Base-by-base conservation (phyloP, 1,140 invertebrate genomes). In the Achroia grisella region DNA sequence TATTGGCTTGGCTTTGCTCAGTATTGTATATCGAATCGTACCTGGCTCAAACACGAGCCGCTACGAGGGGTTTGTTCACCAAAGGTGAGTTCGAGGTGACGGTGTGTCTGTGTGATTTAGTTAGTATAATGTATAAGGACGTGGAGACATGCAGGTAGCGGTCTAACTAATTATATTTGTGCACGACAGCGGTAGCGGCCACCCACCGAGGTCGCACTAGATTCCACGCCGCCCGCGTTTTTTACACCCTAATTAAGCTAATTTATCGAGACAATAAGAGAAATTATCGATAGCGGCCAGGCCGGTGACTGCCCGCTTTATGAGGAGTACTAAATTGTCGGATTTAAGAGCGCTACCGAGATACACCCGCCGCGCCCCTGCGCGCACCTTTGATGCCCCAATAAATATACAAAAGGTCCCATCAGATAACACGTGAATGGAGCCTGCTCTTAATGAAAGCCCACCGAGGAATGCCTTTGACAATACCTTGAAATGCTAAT, bases 241-340 rank as follows among this genome's bases (percentile, higher is more conserved):
- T 81, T 75, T 75, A 74, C 72, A 69, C 78, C 72, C 78, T 80
- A 80, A 82, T 82, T 82, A 82, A 82, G 69, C 67, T 82, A 80
- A 82, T 82, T 82, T 82, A 83, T 80, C 63, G 74, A 72, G 66
- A 79, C 76, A 78, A 82, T 75, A 71, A 75, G 68, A 69, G 64
- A 73, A 75, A 74, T 78, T 76, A 78, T 77, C 73, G 73, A 52
- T 58, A 48, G 52, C 52, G 41, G 31, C 36, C 44, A 52, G 52
- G 17, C 17, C 66, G 52, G 72, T 59, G 55, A 63, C 52, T 56
- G 71, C 37, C 62, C 62, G 62, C 75, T 82, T 82, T 78, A 82
- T 70, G 71, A 76, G 65, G 54, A 65, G 62, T 74, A 74, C 67
- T 79, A 78, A 79, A 77, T 62, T 62, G 69, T 69, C 52, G 57